Base-by-base conservation (phyloP, 2,113 vertebrate species). In the Cygnus atratus region DNA sequence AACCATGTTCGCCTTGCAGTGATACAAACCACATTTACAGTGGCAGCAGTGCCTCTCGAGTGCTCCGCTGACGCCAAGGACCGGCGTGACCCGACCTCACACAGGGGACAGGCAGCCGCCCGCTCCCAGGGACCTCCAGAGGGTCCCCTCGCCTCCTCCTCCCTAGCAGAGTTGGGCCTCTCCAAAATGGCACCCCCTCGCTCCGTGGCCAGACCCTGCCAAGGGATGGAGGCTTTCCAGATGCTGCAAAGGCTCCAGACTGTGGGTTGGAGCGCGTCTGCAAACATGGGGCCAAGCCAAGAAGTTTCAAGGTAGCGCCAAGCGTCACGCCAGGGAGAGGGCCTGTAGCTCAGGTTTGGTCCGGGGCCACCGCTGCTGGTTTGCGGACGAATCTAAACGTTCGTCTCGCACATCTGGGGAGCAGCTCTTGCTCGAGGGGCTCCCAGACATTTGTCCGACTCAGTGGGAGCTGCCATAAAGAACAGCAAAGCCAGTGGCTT, bases 1-100 rank as follows among this genome's bases (percentile, higher is more conserved):
- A 96, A 44, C 79, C 90, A 94, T 88, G 89, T 68, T 87, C 3
- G 71, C 16, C 0, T 20, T 26, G 84, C 91, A 93, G 93, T 3
- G 75, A 59, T 58, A 70, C 90, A 94, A 97, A 95, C 94, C 95
- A 88, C 95, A 94, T 44, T 85, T 54, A 29, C 91, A 82, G 95
- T n/a, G 85, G 93, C 92, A 89, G 91, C 93, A 48, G 77, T 44
- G 92, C 81, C 0, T 35, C 90, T 86, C 5, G 1, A 81, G 66
- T 26, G 39, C 37, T 84, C 54, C 65, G 74, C 86, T 94, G 88
- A 96, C 58, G 88, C 90, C 90, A 41, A 87, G 95, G 61, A 85
- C 63, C 2, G 59, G 80, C 4, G 4, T 83, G 93, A 90, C 95
- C 86, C 41, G 84, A 85, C 81, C 96, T 65, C 95, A 88, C 91